Percentiles rank a stretch among this genome's conserved stretches.
These are phyloP conservation scores for Pristiophorus japonicus DNA, from an alignment of 2,113 vertebrate genomes.

Conservation along the genomic window DNA sequence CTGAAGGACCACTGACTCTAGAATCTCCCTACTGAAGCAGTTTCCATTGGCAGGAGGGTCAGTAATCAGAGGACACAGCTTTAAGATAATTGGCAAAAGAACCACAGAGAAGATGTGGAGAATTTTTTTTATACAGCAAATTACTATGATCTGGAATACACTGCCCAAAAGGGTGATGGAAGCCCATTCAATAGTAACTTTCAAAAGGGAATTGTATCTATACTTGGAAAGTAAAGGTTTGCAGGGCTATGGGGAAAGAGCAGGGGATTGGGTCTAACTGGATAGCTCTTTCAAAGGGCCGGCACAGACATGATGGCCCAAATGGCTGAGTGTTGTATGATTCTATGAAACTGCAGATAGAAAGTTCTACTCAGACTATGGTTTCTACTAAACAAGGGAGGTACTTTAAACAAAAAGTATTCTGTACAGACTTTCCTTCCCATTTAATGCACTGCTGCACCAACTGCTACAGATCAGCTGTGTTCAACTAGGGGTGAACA, in stretches of 20 bases:
- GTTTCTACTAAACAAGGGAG: background rate
- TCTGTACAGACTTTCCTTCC: background rate
- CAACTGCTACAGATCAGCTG: slow-evolving; percentile 26
- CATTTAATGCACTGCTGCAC: background rate
- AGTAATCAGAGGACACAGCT: too few species aligned
- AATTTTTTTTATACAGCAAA: background rate
- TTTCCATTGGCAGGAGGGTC: background rate
- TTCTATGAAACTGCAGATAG: background rate
- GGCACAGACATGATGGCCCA: background rate
- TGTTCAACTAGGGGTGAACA: background rate
- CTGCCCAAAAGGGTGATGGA: background rate
- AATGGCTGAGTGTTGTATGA: background rate
- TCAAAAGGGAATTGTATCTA: background rate
- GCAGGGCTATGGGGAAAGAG: background rate
- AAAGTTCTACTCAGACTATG: background rate
- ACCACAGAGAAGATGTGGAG: background rate
- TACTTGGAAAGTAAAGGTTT: background rate
- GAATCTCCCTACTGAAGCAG: background rate
- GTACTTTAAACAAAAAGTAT: background rate
- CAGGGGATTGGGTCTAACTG: background rate
- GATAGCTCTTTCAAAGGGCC: background rate
- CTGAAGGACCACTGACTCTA: background rate
- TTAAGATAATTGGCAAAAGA: background rate
- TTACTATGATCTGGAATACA: background rate
- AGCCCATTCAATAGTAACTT: background rate